These are phyloP conservation scores for Paelopatides confundens DNA, from an alignment of 53 echinoderm and acorn worm genomes.

Conservation along the genomic window DNA sequence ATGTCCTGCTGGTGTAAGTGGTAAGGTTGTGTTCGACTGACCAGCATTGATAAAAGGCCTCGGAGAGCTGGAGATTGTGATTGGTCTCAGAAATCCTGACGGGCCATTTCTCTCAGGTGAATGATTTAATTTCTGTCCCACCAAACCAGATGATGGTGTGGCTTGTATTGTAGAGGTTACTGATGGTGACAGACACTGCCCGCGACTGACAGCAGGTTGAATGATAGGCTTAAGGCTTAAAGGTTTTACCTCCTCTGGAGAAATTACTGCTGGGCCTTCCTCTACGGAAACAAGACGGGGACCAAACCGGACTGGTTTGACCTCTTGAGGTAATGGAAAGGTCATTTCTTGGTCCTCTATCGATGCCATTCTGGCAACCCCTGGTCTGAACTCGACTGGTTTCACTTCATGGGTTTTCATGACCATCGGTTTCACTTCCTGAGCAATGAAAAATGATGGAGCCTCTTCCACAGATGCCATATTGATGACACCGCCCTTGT, in stretches of 20 bases:
- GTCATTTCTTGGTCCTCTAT: slow-evolving; percentile 30
- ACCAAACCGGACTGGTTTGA: slow-evolving; percentile 26
- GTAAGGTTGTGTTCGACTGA: slow-evolving; percentile 37
- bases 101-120: slow-evolving; percentile 44
- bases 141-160: slow-evolving; percentile 18
- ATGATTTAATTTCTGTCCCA: slow-evolving; percentile 28
- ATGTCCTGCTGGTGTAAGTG: slow-evolving; percentile 70
- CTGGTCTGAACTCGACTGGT: slow-evolving; percentile 16
- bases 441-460: slow-evolving; percentile 5
- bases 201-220: slow-evolving; percentile 7
- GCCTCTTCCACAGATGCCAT: slow-evolving; percentile 30
- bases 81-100: slow-evolving; percentile 38
- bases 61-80: slow-evolving; percentile 31
- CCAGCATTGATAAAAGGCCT: slow-evolving; percentile 25
- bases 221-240: slow-evolving; percentile 9
- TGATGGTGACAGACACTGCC: slow-evolving; percentile 11
- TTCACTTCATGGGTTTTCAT: slow-evolving; percentile 5
- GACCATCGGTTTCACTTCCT: slow-evolving; percentile 43
- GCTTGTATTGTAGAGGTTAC: slow-evolving; percentile 19
- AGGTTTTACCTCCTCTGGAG: background rate
- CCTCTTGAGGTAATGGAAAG: slow-evolving; percentile 28
- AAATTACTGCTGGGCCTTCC: slow-evolving; percentile 12
- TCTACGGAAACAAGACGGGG: slow-evolving; percentile 13
- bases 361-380: slow-evolving; percentile 38
- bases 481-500: slow-evolving; percentile 15